Evolutionary conservation across 1,140 invertebrate genomes (phyloP).

Genomic region (Condylostylus longicornis): DNA sequence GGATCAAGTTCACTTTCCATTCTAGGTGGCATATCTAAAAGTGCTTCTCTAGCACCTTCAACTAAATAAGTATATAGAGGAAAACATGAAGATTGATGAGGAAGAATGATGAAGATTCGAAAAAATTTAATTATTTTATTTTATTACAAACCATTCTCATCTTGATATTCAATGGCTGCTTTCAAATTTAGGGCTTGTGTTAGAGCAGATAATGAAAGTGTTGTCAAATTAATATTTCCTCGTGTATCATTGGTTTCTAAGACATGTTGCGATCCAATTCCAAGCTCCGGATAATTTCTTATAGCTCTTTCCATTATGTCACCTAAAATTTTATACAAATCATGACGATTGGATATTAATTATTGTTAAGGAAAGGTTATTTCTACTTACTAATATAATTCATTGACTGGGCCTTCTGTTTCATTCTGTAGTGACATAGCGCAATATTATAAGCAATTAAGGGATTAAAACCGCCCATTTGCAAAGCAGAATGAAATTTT

Average conservation of each 20-base stretch:
- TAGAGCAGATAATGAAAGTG: slow-evolving; percentile 88
- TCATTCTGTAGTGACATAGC: slow-evolving; percentile 85
- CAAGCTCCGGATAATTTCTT: slow-evolving; percentile 90
- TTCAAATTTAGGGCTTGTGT: slow-evolving; percentile 98
- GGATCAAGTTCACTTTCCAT: slow-evolving; percentile 96
- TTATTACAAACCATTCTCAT: slow-evolving; percentile 70
- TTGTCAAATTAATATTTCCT: slow-evolving; percentile 93
- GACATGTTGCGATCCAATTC: slow-evolving; percentile 95
- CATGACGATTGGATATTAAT: background rate
- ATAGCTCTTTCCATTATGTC: slow-evolving; percentile 96
- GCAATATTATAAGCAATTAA: slow-evolving; percentile 94
- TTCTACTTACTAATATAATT: slow-evolving; percentile 59
- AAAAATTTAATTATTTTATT: slow-evolving; percentile 4
- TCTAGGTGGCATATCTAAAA: slow-evolving; percentile 94
- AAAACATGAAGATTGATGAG: slow-evolving; percentile 11
- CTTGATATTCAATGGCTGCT: slow-evolving; percentile 94
- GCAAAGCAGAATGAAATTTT: slow-evolving; percentile 80
- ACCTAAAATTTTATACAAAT: slow-evolving; percentile 37
- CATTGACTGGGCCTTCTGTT: slow-evolving; percentile 81
- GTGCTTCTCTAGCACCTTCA: slow-evolving; percentile 79
- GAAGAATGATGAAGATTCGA: slow-evolving; percentile 1
- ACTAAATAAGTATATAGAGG: slow-evolving; percentile 34
- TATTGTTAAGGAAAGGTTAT: background rate
- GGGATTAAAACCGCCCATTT: slow-evolving; percentile 75
- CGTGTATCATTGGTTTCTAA: slow-evolving; percentile 42